Percentiles rank a stretch among this genome's conserved stretches.
These are phyloP conservation scores for Halcyon malimbica DNA, from an alignment of 2,113 vertebrate species.

Conservation along the genomic window DNA sequence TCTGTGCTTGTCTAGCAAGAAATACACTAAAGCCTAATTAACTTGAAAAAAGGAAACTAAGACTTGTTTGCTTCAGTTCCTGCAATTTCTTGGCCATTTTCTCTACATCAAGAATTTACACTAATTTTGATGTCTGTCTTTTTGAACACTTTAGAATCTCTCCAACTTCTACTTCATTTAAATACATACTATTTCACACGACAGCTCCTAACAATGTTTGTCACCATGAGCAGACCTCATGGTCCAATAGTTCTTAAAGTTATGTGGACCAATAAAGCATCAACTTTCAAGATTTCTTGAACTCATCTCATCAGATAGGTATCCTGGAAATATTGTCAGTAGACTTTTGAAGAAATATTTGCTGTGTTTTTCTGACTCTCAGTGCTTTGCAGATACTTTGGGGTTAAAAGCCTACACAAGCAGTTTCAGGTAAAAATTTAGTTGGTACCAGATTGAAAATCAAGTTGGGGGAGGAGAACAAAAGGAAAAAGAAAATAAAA, in stretches of 20 bases:
- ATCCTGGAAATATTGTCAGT: not conserved
- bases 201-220: not conserved
- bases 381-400: not conserved
- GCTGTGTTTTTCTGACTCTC: not conserved
- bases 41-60: not conserved
- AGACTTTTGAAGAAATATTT: not conserved
- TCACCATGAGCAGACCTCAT: not conserved
- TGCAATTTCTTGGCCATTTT: not conserved
- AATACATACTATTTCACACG: not conserved
- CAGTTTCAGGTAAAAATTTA: not conserved
- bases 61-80: not conserved
- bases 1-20: not conserved
- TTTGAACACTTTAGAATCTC: not conserved
- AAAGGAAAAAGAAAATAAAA: not conserved
- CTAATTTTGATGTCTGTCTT: not conserved
- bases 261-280: not conserved
- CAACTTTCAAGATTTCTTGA: not conserved
- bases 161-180: not conserved
- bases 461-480: fast-evolving
- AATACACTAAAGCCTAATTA: not conserved
- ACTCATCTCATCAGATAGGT: not conserved
- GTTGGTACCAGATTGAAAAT: not conserved
- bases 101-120: not conserved
- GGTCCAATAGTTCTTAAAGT: not conserved
- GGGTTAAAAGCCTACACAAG: not conserved